phyloP scores from a whole-genome alignment of 2,797 vertebrate species.

The Cercopithecus mitis region DNA sequence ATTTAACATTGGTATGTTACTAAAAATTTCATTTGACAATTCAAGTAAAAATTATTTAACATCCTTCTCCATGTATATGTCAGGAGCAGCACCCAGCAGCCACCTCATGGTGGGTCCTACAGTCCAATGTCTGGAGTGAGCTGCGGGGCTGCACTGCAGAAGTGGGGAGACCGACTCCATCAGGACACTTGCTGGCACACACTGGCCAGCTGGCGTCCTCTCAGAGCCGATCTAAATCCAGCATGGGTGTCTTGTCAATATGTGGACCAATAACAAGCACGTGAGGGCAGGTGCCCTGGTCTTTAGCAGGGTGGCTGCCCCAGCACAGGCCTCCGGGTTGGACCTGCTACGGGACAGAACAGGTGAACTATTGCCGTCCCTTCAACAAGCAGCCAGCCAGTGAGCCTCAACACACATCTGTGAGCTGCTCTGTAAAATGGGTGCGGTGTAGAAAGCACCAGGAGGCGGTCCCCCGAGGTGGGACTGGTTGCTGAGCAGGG shows the following conservation, averaged over 20 bases:
- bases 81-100: not conserved
- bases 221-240: not conserved
- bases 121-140: not conserved
- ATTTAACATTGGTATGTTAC: not conserved
- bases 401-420: rapidly evolving
- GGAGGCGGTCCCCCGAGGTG: rapidly evolving
- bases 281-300: not conserved
- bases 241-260: rapidly evolving
- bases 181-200: not conserved
- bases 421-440: rapidly evolving
- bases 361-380: rapidly evolving
- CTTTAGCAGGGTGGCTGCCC: not conserved
- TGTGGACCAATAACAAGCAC: too few relatives aligned
- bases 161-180: not conserved
- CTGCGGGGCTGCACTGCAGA: too few relatives aligned
- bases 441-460: not conserved
- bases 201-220: not conserved
- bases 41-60: not conserved
- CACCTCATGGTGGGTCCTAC: not conserved
- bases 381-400: too few relatives aligned
- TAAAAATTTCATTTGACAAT: not conserved
- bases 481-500: rapidly evolving
- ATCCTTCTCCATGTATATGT: not conserved
- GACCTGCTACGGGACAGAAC: rapidly evolving
- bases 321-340: rapidly evolving